Evolutionary conservation across 2,797 vertebrate genomes (phyloP).

Genomic region (Cygnus olor): DNA sequence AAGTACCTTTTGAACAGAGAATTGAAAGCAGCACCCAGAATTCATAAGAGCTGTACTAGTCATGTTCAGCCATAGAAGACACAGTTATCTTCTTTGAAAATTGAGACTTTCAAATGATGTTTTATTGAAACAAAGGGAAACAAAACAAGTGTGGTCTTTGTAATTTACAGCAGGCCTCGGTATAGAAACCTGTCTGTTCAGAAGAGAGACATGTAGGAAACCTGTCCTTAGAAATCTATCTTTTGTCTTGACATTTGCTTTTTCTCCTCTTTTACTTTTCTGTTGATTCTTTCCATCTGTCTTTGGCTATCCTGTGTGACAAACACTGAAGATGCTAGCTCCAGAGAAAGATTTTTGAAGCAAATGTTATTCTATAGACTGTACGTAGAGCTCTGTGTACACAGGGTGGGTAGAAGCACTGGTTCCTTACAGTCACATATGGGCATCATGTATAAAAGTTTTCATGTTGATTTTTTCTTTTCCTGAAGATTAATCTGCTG

Average conservation of each 20-base stretch:
- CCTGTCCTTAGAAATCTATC: neutral
- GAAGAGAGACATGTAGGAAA: neutral
- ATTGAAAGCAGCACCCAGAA: neutral
- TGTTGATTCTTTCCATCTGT: neutral
- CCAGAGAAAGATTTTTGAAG: neutral
- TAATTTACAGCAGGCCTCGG: neutral
- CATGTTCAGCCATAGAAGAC: neutral
- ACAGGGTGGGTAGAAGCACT: neutral
- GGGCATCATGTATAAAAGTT: neutral
- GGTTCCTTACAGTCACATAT: neutral
- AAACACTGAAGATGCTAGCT: neutral
- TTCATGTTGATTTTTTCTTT: neutral
- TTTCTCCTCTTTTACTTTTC: neutral
- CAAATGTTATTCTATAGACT: neutral
- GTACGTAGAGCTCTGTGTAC: neutral
- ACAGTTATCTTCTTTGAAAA: neutral
- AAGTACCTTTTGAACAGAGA: conserved; percentile 32
- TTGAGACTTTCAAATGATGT: neutral
- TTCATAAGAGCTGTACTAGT: neutral
- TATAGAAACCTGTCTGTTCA: neutral
- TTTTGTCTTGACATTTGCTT: conserved; percentile 1
- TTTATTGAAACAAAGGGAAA: neutral
- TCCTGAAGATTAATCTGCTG: conserved; percentile 1
- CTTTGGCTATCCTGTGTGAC: neutral
- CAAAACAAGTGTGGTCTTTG: neutral